Evolutionary conservation across 2,888 invertebrate species (phyloP).

Genomic region (Diadegma fenestrale): DNA sequence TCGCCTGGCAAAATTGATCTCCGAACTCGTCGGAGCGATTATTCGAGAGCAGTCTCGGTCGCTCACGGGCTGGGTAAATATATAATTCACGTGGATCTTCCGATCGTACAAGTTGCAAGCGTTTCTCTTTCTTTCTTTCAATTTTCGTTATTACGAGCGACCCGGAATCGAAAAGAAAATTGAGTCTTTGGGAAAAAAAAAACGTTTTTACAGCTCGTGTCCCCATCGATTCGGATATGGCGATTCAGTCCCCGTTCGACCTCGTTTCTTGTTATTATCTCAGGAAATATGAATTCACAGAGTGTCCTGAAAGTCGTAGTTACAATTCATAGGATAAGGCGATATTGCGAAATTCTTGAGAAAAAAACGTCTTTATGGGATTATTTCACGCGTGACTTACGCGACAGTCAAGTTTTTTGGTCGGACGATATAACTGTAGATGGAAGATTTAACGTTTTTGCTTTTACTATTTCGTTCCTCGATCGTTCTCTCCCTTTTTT

Average conservation of each 20-base stretch:
- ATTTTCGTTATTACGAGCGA: conserved; percentile 23
- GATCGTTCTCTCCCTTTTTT: conserved; percentile 29
- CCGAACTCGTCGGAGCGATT: conserved; percentile 58
- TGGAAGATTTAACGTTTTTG: neutral
- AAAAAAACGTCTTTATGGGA: neutral
- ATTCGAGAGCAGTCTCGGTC: conserved; percentile 4
- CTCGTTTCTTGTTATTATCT: neutral
- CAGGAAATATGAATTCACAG: neutral
- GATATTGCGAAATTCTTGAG: neutral
- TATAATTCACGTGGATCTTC: conserved; percentile 12
- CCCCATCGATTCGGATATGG: conserved; percentile 4
- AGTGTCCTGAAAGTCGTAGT: neutral
- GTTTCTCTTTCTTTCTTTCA: neutral
- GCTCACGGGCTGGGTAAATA: conserved; percentile 27
- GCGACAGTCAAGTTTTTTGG: neutral
- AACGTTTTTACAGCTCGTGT: neutral
- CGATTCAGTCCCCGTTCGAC: neutral
- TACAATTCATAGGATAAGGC: neutral
- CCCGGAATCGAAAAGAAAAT: conserved; percentile 56
- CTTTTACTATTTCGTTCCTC: conserved; percentile 1
- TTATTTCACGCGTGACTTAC: neutral
- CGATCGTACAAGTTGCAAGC: conserved; percentile 16
- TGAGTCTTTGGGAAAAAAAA: conserved; percentile 10
- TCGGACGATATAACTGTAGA: neutral
- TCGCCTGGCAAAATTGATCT: conserved; percentile 45